phyloP scores from a whole-genome alignment of 1,140 invertebrate genomes.

The Drosophila gunungcola region DNA sequence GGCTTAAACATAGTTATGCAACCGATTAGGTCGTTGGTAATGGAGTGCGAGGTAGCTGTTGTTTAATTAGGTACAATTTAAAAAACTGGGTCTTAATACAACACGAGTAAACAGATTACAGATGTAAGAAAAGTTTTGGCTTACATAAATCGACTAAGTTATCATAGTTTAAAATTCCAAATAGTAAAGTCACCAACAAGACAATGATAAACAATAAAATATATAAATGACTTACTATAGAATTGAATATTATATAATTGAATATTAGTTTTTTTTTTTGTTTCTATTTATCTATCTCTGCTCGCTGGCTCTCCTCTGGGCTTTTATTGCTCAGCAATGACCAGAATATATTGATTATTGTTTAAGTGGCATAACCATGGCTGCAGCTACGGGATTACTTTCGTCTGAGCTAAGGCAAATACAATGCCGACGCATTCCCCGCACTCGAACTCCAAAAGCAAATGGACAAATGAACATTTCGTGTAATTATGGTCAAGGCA shows the following conservation, averaged over 20 bases:
- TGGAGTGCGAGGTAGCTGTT: neutral
- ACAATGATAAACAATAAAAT: neutral
- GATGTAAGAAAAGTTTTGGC: neutral
- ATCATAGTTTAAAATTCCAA: neutral
- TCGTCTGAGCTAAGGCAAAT: conserved; percentile 20
- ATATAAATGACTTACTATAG: no score
- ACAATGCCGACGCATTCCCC: conserved; percentile 5
- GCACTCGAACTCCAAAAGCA: conserved; percentile 20
- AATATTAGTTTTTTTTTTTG: neutral
- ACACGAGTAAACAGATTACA: neutral
- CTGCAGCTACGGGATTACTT: conserved; percentile 38
- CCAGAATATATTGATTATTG: conserved; percentile 34
- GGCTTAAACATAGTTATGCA: neutral
- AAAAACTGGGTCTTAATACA: neutral
- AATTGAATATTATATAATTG: neutral
- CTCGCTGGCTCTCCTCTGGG: neutral
- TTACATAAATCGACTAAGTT: neutral
- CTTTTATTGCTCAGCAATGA: neutral
- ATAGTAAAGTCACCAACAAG: neutral
- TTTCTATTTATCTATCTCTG: neutral
- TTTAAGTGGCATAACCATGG: conserved; percentile 35
- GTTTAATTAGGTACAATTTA: neutral
- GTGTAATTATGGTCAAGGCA: conserved; percentile 50
- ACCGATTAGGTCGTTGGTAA: neutral
- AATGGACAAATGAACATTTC: conserved; percentile 48